These are phyloP conservation scores for Corvus cornix DNA, from an alignment of 2,113 vertebrate species.

Conservation along the genomic window DNA sequence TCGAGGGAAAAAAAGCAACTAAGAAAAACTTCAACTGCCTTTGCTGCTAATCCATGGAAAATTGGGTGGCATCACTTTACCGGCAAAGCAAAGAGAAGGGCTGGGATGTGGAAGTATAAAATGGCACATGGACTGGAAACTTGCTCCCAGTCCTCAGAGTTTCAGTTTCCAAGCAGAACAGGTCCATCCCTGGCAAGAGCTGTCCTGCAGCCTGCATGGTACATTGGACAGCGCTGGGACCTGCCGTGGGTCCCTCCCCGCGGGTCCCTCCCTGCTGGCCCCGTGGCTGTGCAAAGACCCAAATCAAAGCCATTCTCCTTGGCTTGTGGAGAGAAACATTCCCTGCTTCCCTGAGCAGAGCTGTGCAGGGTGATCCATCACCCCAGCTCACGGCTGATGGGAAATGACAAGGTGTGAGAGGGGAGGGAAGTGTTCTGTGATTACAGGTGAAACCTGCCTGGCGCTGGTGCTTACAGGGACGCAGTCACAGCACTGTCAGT, in stretches of 20 bases:
- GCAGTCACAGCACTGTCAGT: neutral
- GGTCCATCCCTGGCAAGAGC: neutral
- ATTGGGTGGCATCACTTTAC: fast-evolving
- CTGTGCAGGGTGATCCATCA: neutral
- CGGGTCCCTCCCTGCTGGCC: neutral
- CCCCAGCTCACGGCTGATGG: neutral
- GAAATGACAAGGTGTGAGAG: neutral
- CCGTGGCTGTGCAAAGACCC: fast-evolving
- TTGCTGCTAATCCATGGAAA: neutral
- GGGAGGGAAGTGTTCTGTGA: neutral
- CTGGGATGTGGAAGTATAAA: neutral
- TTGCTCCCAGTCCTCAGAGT: neutral
- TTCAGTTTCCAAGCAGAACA: neutral
- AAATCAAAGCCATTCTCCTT: neutral
- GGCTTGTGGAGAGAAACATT: neutral
- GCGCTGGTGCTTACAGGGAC: fast-evolving
- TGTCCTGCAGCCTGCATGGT: fast-evolving
- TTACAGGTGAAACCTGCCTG: neutral
- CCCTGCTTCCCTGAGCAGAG: neutral
- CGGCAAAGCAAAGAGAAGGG: neutral
- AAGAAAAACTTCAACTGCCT: neutral
- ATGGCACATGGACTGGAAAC: neutral
- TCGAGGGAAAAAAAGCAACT: neutral
- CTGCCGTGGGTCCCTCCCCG: fast-evolving
- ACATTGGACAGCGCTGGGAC: neutral